phyloP scores from a whole-genome alignment of 64 coral and sea anemone species.

The Porites lutea region DNA sequence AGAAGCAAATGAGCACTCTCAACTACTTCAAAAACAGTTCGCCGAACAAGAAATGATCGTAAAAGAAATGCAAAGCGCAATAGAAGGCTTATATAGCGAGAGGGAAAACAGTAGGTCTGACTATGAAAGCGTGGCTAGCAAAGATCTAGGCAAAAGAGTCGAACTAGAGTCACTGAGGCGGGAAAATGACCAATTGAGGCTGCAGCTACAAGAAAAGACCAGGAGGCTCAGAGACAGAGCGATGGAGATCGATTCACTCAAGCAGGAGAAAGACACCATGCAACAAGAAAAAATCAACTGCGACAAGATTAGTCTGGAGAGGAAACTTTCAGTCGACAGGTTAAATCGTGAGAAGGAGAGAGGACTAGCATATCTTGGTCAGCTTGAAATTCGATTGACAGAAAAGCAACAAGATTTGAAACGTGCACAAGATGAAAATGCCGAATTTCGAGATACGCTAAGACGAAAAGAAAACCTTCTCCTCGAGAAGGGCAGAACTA shows the following conservation, averaged over 20 bases:
- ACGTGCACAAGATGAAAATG: slow-evolving; percentile 30
- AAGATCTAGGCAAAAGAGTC: slow-evolving; percentile 23
- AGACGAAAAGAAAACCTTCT: slow-evolving; percentile 50
- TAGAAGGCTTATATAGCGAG: slow-evolving; percentile 8
- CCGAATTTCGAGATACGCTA: slow-evolving; percentile 51
- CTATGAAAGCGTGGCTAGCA: background rate
- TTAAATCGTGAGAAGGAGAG: slow-evolving; percentile 64
- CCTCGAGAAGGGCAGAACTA: slow-evolving; percentile 53
- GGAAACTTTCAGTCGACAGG: slow-evolving; percentile 63
- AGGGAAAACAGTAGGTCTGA: background rate
- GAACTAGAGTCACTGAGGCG: slow-evolving; percentile 59
- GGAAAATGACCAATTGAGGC: slow-evolving; percentile 58
- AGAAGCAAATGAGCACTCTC: slow-evolving; percentile 13
- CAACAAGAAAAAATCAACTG: slow-evolving; percentile 42
- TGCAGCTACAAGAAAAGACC: slow-evolving; percentile 53
- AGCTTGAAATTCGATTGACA: slow-evolving; percentile 52
- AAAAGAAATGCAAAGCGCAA: slow-evolving; percentile 64
- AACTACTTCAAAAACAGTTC: slow-evolving; percentile 25
- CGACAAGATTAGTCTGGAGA: slow-evolving; percentile 29
- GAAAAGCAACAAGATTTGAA: slow-evolving; percentile 39
- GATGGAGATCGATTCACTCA: slow-evolving; percentile 23
- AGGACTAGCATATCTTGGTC: slow-evolving; percentile 26
- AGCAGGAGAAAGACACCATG: slow-evolving; percentile 57
- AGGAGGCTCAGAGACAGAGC: slow-evolving; percentile 38
- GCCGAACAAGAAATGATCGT: slow-evolving; percentile 51